phyloP scores from a whole-genome alignment of 2,113 vertebrate species.

The Ciconia maguari region DNA sequence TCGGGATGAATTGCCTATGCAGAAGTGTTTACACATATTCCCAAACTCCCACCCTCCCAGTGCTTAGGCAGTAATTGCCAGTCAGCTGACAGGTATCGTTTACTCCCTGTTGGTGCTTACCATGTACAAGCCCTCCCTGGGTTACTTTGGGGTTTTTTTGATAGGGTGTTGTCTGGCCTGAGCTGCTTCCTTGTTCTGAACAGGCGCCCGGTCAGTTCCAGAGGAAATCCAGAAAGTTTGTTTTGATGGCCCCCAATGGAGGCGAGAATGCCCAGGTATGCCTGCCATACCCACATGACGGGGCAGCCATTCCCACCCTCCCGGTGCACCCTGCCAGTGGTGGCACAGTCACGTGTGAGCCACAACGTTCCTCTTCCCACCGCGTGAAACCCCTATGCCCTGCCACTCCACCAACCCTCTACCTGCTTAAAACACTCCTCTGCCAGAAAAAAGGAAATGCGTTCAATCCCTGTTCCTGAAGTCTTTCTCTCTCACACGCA shows the following conservation, averaged over 20 bases:
- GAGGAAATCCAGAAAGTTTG: neutral
- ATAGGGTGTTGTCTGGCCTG: neutral
- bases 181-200: neutral
- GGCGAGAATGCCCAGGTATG: neutral
- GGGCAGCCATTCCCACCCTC: neutral
- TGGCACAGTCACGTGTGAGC: neutral
- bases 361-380: neutral
- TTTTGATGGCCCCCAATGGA: neutral
- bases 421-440: neutral
- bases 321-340: neutral
- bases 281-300: rapidly evolving
- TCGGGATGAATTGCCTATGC: neutral
- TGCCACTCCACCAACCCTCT: rapidly evolving
- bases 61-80: neutral
- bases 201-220: neutral
- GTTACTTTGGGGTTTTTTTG: neutral
- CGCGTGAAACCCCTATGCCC: neutral
- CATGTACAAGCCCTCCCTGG: neutral
- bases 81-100: slow-evolving; percentile 8
- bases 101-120: neutral
- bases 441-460: neutral
- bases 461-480: neutral
- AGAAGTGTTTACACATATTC: neutral
- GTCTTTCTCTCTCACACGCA: neutral
- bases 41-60: neutral